Base-by-base conservation (phyloP, 2,888 invertebrate species). In the Melieria crassipennis region DNA sequence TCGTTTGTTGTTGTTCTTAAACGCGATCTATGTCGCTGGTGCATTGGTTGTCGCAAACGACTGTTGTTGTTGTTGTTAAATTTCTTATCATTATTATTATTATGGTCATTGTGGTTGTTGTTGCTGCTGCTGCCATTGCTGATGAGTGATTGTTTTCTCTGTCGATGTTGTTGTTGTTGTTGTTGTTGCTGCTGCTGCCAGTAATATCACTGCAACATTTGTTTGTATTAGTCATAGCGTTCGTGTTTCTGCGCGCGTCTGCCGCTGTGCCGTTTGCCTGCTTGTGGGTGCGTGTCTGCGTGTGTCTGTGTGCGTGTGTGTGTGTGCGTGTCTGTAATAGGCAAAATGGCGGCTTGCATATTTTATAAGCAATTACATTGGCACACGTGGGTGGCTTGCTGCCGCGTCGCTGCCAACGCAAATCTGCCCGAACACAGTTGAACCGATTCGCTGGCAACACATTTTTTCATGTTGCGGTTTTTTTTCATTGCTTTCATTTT, bases 331-430 rank as follows among this genome's bases (percentile, higher is more conserved):
- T 73, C 71, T 46, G 48, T 71, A 71, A 66, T 71, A 62, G 71
- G 52, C 58, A 72, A 75, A 75, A 74, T 73, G 75, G 75, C 74
- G 75, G 70, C 65, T 78, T 83, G 83, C 83, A 83, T 83, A 82
- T 83, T 82, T 82, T 79, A 83, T 83, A 83, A 83, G 83, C 83
- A 82, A 83, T 83, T 83, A 83, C 82, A 76, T 78, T 81, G 78
- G 78, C 77, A 77, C 76, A 75, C 76, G 79, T 71, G 76, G 77
- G 75, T 76, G 63, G 16, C 52, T 4, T n/a, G 30, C 30, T 30
- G 30, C 30, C 30, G n/a, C n/a, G n/a, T n/a, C 42, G 30, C 30
- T 30, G 30, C 30, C 30, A 30, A 30, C 30, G 30, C 30, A 30
- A 30, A 30, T 30, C 30, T 30, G 30, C 30, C 30, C 30, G 30